These are phyloP conservation scores for Pedetes capensis DNA, from an alignment of 2,113 vertebrate species.

Conservation along the genomic window DNA sequence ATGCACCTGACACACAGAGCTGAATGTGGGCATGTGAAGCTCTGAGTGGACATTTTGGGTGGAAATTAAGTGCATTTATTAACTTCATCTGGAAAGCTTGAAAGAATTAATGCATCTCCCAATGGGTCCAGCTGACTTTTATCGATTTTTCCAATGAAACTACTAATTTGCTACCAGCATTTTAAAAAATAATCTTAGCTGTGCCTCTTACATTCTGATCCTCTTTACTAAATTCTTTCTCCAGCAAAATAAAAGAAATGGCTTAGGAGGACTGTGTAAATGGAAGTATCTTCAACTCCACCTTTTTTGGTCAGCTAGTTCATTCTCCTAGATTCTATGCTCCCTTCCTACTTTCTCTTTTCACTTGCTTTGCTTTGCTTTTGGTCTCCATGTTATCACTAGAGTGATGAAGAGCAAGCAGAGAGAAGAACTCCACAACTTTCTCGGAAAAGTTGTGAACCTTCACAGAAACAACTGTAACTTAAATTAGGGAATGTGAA, in stretches of 20 bases:
- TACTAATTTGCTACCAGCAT: background rate
- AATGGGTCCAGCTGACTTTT: background rate
- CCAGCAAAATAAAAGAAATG: background rate
- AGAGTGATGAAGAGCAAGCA: background rate
- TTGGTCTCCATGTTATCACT: background rate
- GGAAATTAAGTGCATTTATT: background rate
- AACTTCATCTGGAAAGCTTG: background rate
- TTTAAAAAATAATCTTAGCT: background rate
- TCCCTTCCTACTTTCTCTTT: background rate
- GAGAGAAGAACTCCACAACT: background rate
- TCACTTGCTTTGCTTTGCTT: background rate
- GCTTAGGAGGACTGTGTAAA: background rate
- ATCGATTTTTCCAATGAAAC: background rate
- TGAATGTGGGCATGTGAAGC: background rate
- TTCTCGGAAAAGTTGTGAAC: background rate
- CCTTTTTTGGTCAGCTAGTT: background rate
- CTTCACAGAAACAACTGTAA: background rate
- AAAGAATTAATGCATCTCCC: background rate
- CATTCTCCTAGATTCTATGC: background rate
- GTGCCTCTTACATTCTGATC: background rate
- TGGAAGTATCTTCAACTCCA: background rate
- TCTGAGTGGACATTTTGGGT: background rate
- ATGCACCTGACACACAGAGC: background rate
- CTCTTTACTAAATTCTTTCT: background rate
- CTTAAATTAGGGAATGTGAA: conserved; percentile 3